phyloP scores from a whole-genome alignment of 2,888 invertebrate species.

The Tetranychus piercei region DNA sequence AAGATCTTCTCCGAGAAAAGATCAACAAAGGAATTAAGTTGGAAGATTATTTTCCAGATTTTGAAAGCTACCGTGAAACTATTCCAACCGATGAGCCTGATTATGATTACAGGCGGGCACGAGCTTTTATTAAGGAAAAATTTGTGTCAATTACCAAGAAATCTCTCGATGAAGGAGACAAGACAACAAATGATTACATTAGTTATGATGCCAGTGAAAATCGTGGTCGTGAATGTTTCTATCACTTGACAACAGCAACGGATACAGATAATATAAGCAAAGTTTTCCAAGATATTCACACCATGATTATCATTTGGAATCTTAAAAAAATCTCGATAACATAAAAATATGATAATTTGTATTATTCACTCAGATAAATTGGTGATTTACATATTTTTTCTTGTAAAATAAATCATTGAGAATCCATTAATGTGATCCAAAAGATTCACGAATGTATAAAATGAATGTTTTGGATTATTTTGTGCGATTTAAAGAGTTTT shows the following conservation, averaged over 20 bases:
- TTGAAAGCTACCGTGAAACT: slow-evolving; percentile 29
- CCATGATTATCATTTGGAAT: slow-evolving; percentile 40
- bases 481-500: too few species aligned
- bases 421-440: too few species aligned
- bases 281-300: slow-evolving; percentile 54
- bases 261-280: slow-evolving; percentile 52
- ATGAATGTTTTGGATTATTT: too few species aligned
- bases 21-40: slow-evolving; percentile 47
- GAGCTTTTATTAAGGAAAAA: slow-evolving; percentile 47
- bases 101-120: slow-evolving; percentile 45
- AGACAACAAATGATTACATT: slow-evolving; percentile 13
- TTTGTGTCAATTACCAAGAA: slow-evolving; percentile 39
- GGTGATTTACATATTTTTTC: too few species aligned
- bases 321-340: slow-evolving; percentile 20
- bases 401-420: too few species aligned
- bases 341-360: background rate
- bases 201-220: background rate
- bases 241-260: slow-evolving; percentile 55
- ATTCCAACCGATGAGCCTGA: slow-evolving; percentile 30
- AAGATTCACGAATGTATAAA: too few species aligned
- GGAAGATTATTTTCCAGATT: slow-evolving; percentile 48
- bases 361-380: too few species aligned
- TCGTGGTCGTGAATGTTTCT: slow-evolving; percentile 34
- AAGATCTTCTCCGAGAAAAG: slow-evolving; percentile 53
- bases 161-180: slow-evolving; percentile 13